Base-by-base conservation (phyloP, 2,113 vertebrate genomes). In the Daubentonia madagascariensis region DNA sequence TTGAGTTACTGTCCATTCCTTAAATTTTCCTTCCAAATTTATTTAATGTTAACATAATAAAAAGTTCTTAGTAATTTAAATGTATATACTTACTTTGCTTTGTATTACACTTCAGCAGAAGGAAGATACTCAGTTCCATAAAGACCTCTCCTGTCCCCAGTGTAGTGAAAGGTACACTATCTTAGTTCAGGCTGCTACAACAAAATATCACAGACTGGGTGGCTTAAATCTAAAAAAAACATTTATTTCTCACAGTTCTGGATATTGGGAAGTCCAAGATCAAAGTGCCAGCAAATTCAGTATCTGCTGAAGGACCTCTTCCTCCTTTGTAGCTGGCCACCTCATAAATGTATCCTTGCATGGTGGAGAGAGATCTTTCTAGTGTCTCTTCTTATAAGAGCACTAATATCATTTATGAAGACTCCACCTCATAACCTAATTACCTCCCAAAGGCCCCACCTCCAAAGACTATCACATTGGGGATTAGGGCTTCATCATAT, bases 131-230 rank as follows among this genome's bases (percentile, higher is more conserved):
- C 0, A 22, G 20, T 40, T 81, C 18, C 40, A 50, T 54, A 25
- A 61, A 73, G 8, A 20, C 0, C 35, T 81, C 4, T 25, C 11
- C 37, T 37, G 5, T 23, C 22, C 2, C 17, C 11, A 8, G 0
- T 45, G 13, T 3, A 45, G 20, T 25, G 20, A 68, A 80, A 37
- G 11, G 16, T 5, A 37, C 10, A 32, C 10, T 22, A 3, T 32
- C 3, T 65, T 25, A 28, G 4, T n/a, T 73, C 23, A 16, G 13
- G 17, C 18, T 83, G 16, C 28, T 70, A 0, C 80, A 70, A 28
- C 8, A 78, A 85, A 32, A 23, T 45, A 1, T 2, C n/a, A 65
- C 20, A 52, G 10, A 17, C 0, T 32, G 18, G 3, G 35, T 37
- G 12, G 16, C 8, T 54, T 70, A 52, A 81, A 50, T 10, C 45